phyloP scores from a whole-genome alignment of 2,113 vertebrate genomes.

The Bettongia penicillata region DNA sequence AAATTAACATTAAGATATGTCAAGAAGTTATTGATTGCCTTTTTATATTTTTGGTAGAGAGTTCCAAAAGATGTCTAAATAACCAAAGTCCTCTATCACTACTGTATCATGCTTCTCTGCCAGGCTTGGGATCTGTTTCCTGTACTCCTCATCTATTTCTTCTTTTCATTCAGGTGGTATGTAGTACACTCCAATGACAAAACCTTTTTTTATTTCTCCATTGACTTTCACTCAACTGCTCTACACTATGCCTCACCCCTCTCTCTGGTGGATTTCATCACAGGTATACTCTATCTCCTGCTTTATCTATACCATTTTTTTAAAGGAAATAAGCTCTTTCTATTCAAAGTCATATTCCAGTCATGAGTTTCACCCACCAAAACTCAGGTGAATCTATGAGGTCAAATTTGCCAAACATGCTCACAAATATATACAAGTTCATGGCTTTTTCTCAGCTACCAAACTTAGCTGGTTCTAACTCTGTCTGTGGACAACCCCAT shows the following conservation, averaged over 20 bases:
- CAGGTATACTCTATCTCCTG: background rate
- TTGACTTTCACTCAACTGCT: background rate
- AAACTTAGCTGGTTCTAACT: background rate
- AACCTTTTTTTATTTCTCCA: background rate
- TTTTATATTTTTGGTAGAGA: background rate
- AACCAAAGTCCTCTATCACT: background rate
- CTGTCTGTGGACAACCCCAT: background rate
- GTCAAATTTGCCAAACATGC: background rate
- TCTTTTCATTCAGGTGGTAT: background rate
- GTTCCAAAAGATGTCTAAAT: background rate
- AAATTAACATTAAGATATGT: background rate
- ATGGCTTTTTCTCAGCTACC: background rate
- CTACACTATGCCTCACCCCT: background rate
- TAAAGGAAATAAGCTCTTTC: background rate
- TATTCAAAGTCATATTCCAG: background rate
- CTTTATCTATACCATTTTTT: background rate
- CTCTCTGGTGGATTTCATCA: background rate
- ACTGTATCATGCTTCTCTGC: background rate
- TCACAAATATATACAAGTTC: background rate
- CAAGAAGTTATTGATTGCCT: background rate
- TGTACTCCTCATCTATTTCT: background rate
- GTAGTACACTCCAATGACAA: background rate
- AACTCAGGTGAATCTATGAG: background rate
- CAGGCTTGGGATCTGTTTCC: background rate
- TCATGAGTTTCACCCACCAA: background rate